Evolutionary conservation across 2,888 invertebrate species (phyloP).

Genomic region (Cordilura impudica): DNA sequence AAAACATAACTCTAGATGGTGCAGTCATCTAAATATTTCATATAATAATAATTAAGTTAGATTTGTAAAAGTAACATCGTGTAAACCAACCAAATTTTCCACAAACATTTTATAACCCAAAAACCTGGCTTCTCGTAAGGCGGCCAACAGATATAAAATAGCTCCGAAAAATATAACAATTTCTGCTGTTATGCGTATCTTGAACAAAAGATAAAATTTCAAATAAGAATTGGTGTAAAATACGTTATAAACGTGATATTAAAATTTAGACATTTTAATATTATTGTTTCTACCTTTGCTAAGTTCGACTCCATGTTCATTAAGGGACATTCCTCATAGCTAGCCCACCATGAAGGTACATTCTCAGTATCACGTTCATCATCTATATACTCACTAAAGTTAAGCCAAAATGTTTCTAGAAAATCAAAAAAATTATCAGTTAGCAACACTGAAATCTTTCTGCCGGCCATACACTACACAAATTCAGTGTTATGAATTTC

Average conservation of each 20-base stretch:
- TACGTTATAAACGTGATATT: slow-evolving; percentile 9
- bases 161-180: slow-evolving; percentile 89
- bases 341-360: slow-evolving; percentile 74
- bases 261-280: neutral
- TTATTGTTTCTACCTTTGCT: slow-evolving; percentile 68
- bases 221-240: neutral
- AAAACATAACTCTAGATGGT: slow-evolving; percentile 94
- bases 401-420: slow-evolving; percentile 76
- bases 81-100: slow-evolving; percentile 88
- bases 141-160: slow-evolving; percentile 89
- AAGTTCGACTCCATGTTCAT: slow-evolving; percentile 75
- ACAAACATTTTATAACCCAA: slow-evolving; percentile 96
- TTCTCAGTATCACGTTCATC: slow-evolving; percentile 70
- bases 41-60: neutral
- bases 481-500: too few relatives aligned
- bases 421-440: neutral
- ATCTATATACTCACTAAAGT: slow-evolving; percentile 73
- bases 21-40: slow-evolving; percentile 84
- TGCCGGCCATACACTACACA: too few relatives aligned
- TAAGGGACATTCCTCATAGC: slow-evolving; percentile 76
- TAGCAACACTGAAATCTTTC: neutral
- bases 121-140: slow-evolving; percentile 92
- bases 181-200: slow-evolving; percentile 88
- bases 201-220: neutral
- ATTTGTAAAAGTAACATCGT: neutral